Conservation (phyloP, 2,113 vertebrate genomes). For the Dicerorhinus sumatrensis region DNA sequence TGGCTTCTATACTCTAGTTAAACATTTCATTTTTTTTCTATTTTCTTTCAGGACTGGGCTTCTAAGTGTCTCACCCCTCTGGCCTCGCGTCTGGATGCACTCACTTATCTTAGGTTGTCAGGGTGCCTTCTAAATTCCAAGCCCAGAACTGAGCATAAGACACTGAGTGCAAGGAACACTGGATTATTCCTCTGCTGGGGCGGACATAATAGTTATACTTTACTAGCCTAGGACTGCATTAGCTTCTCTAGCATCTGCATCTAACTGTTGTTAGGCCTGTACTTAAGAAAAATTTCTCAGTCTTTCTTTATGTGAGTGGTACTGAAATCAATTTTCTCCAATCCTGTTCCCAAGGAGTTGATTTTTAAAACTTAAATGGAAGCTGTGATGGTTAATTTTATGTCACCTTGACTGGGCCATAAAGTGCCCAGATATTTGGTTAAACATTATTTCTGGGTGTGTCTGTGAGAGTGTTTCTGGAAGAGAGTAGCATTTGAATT, state of each 20-base stretch:
- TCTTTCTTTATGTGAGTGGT: background rate
- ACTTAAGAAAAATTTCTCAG: background rate
- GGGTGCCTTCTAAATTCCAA: background rate
- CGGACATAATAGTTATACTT: background rate
- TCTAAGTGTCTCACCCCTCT: background rate
- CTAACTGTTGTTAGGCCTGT: background rate
- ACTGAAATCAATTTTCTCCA: background rate
- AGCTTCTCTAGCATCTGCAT: background rate
- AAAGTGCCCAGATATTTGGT: background rate
- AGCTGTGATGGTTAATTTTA: background rate
- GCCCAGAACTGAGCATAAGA: background rate
- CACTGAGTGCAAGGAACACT: background rate
- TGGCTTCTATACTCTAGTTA: background rate
- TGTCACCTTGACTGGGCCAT: background rate
- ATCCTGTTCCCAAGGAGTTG: background rate
- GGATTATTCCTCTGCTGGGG: rapidly evolving
- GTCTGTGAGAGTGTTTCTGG: background rate
- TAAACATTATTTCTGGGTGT: background rate
- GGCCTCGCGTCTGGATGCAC: background rate
- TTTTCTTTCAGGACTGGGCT: background rate
- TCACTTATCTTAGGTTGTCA: background rate
- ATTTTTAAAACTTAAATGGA: background rate
- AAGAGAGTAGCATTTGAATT: background rate
- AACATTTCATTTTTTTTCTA: background rate
- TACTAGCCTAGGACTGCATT: background rate